Conservation (phyloP, 2,888 invertebrate genomes). For the Lampropteryx suffumata region DNA sequence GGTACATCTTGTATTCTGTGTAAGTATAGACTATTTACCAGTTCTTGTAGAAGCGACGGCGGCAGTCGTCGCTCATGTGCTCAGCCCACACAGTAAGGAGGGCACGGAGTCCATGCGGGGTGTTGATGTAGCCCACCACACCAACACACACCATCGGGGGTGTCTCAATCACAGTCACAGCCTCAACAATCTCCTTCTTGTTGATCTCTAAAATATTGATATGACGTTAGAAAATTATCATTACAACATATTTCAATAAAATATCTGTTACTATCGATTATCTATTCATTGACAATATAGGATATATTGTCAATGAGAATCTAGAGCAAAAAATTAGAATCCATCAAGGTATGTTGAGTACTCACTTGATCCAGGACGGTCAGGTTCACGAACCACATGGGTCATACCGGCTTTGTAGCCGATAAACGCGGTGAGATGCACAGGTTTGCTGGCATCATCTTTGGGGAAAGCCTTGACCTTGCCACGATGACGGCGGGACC, state of each 20-base stretch:
- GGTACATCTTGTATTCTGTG: too few relatives aligned
- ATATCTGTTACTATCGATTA: too few relatives aligned
- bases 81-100: conserved; percentile 99
- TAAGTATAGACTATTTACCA: conserved; percentile 93
- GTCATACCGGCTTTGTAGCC: conserved; percentile 99
- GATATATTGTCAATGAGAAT: too few relatives aligned
- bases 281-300: too few relatives aligned
- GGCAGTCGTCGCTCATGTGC: conserved; percentile 99
- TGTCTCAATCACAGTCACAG: conserved; percentile 98
- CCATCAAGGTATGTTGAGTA: too few relatives aligned
- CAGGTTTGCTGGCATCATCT: conserved; percentile 97
- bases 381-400: conserved; percentile 98
- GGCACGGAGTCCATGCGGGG: conserved; percentile 97
- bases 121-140: conserved; percentile 99
- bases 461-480: conserved; percentile 99
- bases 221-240: too few relatives aligned
- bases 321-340: too few relatives aligned
- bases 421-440: conserved; percentile 98
- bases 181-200: conserved; percentile 99
- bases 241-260: too few relatives aligned
- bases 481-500: conserved; percentile 97
- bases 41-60: conserved; percentile 99
- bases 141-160: conserved; percentile 99
- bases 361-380: conserved; percentile 99
- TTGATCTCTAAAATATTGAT: conserved; percentile 93